Evolutionary conservation across 2,888 invertebrate species (phyloP).

Genomic region (Gandaritis pyraliata): DNA sequence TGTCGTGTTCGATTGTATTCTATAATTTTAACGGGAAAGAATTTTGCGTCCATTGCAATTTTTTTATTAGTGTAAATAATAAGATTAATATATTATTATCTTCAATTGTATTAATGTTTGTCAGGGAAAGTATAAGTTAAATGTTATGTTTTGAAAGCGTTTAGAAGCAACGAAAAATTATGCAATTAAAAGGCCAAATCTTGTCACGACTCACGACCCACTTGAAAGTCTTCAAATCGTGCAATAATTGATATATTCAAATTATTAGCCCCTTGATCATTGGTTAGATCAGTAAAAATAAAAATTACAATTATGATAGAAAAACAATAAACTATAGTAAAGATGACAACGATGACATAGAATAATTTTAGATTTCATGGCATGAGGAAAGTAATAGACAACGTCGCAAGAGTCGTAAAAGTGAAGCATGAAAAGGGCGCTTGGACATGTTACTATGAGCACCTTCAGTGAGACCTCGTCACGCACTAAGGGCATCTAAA

Average conservation of each 20-base stretch:
- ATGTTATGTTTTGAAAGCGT: slow-evolving; percentile 39
- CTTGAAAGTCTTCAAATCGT: slow-evolving; percentile 30
- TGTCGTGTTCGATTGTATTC: neutral
- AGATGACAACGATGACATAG: neutral
- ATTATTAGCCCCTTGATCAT: slow-evolving; percentile 15
- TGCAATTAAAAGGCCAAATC: slow-evolving; percentile 43
- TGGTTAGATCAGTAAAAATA: neutral
- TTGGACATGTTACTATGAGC: slow-evolving; percentile 48
- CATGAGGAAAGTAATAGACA: slow-evolving; percentile 51
- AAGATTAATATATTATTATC: neutral
- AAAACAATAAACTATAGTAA: too few relatives aligned
- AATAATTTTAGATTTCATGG: slow-evolving; percentile 31
- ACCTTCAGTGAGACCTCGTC: slow-evolving; percentile 66
- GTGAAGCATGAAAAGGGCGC: slow-evolving; percentile 63
- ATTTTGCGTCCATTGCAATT: neutral
- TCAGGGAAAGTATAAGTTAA: slow-evolving; percentile 10
- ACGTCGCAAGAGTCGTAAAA: slow-evolving; percentile 69
- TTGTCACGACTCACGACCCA: slow-evolving; percentile 36
- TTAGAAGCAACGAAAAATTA: slow-evolving; percentile 41
- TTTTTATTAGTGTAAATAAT: neutral
- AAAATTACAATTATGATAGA: neutral
- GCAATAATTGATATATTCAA: slow-evolving; percentile 42
- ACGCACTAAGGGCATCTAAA: slow-evolving; percentile 74
- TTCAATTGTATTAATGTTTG: slow-evolving; percentile 2
- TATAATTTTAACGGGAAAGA: slow-evolving; percentile 1